Base-by-base conservation (phyloP, 1,140 invertebrate species). In the Berghia stephanieae region DNA sequence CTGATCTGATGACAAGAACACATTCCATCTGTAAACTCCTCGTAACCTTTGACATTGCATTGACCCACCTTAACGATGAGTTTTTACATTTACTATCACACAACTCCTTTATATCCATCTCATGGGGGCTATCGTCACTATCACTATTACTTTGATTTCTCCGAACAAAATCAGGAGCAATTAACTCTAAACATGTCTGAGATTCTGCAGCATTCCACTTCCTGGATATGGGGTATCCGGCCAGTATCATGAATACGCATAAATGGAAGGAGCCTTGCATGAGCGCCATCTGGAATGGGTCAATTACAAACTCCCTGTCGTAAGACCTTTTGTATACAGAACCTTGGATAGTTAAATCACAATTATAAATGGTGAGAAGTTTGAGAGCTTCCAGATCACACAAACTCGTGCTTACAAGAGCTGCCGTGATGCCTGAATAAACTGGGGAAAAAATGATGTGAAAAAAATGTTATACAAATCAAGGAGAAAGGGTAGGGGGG, bases 261-360 rank as follows among this genome's bases (percentile, higher is more conserved):
- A 68, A 44, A 21, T 68, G 27, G 3, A 76, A 31, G n/a, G 43
- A 43, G 24, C 74, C 74, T 43, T 76, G 60, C 57, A 68, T 67
- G 74, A 67, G 68, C 6, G 82, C 82, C 24, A 83, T 52, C 63
- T 83, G 72, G 57, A 80, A 80, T 10, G 80, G 77, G 44, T 82
- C 76, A 42, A 79, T 43, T 5, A 70, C 52, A 55, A 77, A 78
- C 18, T 83, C 79, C 4, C 80, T 66, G 42, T 36, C 46, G 24
- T 40, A n/a, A 38, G 73, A 31, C 8, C 74, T 38, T 10, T 66
- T 75, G 46, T 57, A 60, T 34, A 81, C 76, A 4, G 60, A 31
- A 10, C 82, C 80, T 44, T 36, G 55, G 0, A 78, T 52, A 24
- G 79, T 69, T 1, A 79, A 38, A 21, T 73, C 68, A 68, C 77